A percentile compares a stretch with the other conserved stretches of the same genome.
Conservation (phyloP, 2,113 vertebrate genomes). For the Carassius gibelio region DNA sequence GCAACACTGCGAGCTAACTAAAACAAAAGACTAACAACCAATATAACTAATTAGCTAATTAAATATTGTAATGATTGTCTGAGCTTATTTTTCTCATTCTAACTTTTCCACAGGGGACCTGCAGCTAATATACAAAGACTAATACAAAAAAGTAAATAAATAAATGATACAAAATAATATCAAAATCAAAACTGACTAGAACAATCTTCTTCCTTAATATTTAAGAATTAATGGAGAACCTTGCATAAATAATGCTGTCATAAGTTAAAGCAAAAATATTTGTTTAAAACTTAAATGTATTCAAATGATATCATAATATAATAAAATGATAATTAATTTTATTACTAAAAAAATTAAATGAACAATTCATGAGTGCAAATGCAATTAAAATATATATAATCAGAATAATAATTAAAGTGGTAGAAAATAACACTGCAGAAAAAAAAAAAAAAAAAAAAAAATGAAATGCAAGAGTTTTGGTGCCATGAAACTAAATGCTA, state of each 20-base stretch:
- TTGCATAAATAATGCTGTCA: neutral
- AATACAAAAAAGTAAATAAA: neutral
- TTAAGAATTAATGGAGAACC: neutral
- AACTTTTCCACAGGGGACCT: neutral
- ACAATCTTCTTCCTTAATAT: neutral
- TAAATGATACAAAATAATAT: neutral
- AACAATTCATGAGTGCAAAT: neutral
- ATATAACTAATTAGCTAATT: constrained; percentile 1
- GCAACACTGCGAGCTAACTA: neutral
- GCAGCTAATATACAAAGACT: neutral
- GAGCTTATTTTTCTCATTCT: neutral
- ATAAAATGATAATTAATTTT: neutral
- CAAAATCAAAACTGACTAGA: neutral
- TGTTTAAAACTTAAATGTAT: neutral
- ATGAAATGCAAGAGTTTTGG: neutral
- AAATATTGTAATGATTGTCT: neutral
- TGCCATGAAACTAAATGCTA: neutral
- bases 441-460: too few species aligned
- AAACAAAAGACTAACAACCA: neutral
- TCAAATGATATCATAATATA: neutral
- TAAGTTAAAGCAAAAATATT: neutral
- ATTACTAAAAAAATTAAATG: neutral
- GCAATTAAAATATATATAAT: neutral
- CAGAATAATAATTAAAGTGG: too few species aligned
- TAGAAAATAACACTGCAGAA: too few species aligned